These are phyloP conservation scores for Corythaeola cristata DNA, from an alignment of 2,113 vertebrate genomes.

Conservation along the genomic window DNA sequence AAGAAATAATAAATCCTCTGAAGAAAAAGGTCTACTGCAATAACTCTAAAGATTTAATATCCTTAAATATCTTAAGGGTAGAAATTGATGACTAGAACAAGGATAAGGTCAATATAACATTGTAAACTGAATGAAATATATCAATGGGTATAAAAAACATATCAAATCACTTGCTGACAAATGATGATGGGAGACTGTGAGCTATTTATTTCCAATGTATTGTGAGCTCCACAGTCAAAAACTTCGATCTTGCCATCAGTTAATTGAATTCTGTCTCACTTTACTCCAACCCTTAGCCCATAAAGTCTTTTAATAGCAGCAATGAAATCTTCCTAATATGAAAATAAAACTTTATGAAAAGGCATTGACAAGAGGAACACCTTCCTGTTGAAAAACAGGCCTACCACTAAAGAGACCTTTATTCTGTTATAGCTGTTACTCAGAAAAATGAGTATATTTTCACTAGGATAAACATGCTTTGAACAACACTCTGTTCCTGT, in stretches of 20 bases:
- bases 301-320: not conserved
- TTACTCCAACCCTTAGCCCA: not conserved
- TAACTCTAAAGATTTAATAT: conserved; percentile 20
- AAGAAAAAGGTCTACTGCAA: not conserved
- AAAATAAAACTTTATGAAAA: not conserved
- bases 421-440: not conserved
- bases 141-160: not conserved
- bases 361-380: not conserved
- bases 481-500: not conserved
- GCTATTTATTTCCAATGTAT: not conserved
- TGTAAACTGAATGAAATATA: conserved; percentile 41
- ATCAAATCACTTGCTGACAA: not conserved
- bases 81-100: conserved; percentile 29
- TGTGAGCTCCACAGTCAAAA: not conserved
- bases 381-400: not conserved
- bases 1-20: conserved; percentile 40
- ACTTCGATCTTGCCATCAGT: not conserved
- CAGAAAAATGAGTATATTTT: not conserved
- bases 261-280: not conserved
- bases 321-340: not conserved
- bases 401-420: not conserved
- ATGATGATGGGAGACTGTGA: not conserved
- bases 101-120: conserved; percentile 46
- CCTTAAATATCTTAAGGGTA: conserved; percentile 15
- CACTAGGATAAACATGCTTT: not conserved